Percentiles rank a stretch among this genome's conserved stretches.
Evolutionary conservation across 64 coral and sea anemone genomes (phyloP).

Genomic region (Porites australiensis): DNA sequence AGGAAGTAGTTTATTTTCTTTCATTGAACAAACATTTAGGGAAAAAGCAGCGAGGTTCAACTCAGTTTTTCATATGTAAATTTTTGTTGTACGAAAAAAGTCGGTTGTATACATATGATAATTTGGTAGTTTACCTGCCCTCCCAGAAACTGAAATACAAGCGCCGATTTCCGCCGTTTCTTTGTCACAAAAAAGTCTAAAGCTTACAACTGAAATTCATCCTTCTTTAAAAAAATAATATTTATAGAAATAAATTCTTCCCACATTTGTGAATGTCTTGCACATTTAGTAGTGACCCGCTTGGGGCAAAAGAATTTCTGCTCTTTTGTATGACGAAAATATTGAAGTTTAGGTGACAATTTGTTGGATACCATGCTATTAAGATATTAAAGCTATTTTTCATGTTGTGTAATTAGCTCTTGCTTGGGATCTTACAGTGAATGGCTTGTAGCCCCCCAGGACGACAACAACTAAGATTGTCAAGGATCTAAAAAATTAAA

Average conservation of each 20-base stretch:
- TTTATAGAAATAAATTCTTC: no score
- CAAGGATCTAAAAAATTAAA: conserved; percentile 35
- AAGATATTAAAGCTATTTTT: not conserved
- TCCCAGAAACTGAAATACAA: not conserved
- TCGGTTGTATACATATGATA: not conserved
- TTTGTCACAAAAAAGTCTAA: no score
- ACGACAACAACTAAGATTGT: conserved; percentile 2
- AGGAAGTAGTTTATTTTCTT: not conserved
- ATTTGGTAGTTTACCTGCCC: not conserved
- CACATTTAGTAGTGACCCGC: no score
- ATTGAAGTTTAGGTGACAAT: not conserved
- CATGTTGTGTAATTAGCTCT: not conserved
- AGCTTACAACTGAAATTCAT: no score
- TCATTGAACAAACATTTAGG: not conserved
- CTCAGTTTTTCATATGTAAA: conserved; percentile 11
- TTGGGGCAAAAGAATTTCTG: no score
- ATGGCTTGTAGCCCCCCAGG: conserved; percentile 13
- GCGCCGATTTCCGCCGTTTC: not conserved
- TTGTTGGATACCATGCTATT: not conserved
- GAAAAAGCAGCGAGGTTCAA: not conserved
- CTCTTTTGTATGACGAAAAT: no score
- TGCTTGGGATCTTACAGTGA: not conserved
- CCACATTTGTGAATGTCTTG: no score
- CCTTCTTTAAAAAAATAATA: no score
- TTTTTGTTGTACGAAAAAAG: conserved; percentile 1